Percentiles rank a stretch among this genome's conserved stretches.
Conservation (phyloP, 1,140 invertebrate species). For the Drosophila kikkawai region DNA sequence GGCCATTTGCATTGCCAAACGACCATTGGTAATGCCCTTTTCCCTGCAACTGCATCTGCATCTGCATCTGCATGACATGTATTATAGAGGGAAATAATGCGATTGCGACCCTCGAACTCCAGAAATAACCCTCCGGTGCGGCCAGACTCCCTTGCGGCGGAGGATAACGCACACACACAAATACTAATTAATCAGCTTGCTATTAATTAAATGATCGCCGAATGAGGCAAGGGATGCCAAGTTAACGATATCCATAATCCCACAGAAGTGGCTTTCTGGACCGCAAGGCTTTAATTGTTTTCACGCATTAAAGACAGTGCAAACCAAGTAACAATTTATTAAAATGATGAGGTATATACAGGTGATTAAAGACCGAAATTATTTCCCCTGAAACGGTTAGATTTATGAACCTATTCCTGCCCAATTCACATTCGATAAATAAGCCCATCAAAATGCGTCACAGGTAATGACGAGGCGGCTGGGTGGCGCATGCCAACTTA, state of each 20-base stretch:
- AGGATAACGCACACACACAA: slow-evolving; percentile 32
- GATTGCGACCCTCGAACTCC: slow-evolving; percentile 22
- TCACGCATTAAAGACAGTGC: slow-evolving; percentile 8
- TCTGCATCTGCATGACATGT: slow-evolving; percentile 13
- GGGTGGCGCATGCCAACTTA: slow-evolving; percentile 32
- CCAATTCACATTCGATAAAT: slow-evolving; percentile 19
- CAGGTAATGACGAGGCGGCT: slow-evolving; percentile 27
- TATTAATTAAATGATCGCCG: slow-evolving; percentile 59
- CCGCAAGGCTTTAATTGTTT: slow-evolving; percentile 39
- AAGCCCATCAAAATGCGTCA: slow-evolving; percentile 17
- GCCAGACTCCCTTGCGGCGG: slow-evolving; percentile 2
- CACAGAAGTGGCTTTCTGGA: slow-evolving; percentile 35
- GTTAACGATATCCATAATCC: slow-evolving; percentile 51
- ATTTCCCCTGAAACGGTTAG: slow-evolving; percentile 1
- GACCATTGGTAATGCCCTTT: neutral
- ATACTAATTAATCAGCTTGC: slow-evolving; percentile 63
- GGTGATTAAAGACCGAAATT: slow-evolving; percentile 14
- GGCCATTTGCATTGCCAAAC: slow-evolving; percentile 47
- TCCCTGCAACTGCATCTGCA: neutral
- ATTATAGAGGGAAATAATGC: slow-evolving; percentile 33
- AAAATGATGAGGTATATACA: neutral
- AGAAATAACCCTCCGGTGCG: slow-evolving; percentile 14
- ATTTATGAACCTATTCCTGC: slow-evolving; percentile 45
- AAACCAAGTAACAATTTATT: neutral
- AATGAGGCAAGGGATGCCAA: slow-evolving; percentile 18